A percentile compares a stretch with the other conserved stretches of the same genome.
These are phyloP conservation scores for Dermatophagoides farinae DNA, from an alignment of 1,140 invertebrate species.

Conservation along the genomic window DNA sequence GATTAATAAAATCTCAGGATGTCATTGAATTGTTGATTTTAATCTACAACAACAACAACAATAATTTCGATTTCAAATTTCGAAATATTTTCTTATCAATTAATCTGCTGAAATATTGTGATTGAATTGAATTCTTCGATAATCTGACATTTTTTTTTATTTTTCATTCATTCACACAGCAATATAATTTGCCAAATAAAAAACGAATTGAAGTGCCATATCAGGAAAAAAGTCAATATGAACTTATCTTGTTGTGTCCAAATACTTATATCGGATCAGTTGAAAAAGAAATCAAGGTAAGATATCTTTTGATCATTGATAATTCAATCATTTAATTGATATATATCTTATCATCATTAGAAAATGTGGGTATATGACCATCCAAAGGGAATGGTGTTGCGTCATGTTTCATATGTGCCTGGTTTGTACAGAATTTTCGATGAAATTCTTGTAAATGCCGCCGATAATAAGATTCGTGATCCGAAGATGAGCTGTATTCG, in stretches of 20 bases:
- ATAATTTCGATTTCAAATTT: too few species aligned
- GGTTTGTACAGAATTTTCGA: constrained; percentile 99
- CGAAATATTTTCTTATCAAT: too few species aligned
- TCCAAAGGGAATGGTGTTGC: constrained; percentile 53
- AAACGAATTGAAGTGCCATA: constrained; percentile 94
- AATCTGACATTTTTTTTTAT: too few species aligned
- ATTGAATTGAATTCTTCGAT: too few species aligned
- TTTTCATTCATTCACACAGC: too few species aligned
- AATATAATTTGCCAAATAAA: too few species aligned
- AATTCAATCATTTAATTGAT: neutral
- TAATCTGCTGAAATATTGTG: too few species aligned
- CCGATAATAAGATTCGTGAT: constrained; percentile 96
- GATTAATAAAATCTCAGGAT: too few species aligned
- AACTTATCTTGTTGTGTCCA: constrained; percentile 89
- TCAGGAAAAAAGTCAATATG: constrained; percentile 93
- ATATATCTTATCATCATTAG: constrained; percentile 26
- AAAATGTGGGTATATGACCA: constrained; percentile 83
- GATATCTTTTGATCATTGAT: neutral
- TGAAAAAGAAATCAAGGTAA: constrained; percentile 47
- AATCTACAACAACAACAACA: too few species aligned
- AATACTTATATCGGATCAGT: constrained; percentile 97
- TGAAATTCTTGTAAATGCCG: constrained; percentile 97
- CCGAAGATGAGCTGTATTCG: constrained; percentile 81
- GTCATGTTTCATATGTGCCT: constrained; percentile 80
- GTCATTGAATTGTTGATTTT: too few species aligned